Evolutionary conservation across 2,113 vertebrate genomes (phyloP), one percentile per base, ranked within the genome.

Genomic region (Crypturellus undulatus): DNA sequence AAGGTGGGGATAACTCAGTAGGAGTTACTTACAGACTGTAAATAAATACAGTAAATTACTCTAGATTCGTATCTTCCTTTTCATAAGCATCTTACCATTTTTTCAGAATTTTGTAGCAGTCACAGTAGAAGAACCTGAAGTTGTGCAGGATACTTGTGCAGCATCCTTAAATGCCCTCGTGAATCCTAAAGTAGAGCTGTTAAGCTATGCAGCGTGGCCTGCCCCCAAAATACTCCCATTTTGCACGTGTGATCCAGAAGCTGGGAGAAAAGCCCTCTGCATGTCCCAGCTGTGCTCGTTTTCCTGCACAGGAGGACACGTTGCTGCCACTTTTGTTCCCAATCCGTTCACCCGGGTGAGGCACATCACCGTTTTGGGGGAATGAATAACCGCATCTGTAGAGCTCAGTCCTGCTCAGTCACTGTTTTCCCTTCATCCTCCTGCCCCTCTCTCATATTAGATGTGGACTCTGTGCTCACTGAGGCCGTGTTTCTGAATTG

Each of bases 11-110:
- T 88, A 72, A 77, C 42, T 34, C 49, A 2, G 36, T 77, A 38
- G 62, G 62, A 85, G 42, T 79, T 84, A 80, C 11, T 79, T 93
- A 77, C 64, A 91, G 76, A 64, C 81, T 65, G 32, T 83, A 89
- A 93, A 72, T 65, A 90, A 93, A 72, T 21, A 62, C 26, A 64
- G 82, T 87, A 79, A 51, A 84, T 79, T 49, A 20, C 62, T 79
- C 28, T 42, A 83, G 51, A 63, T 91, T 56, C 70, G 0, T 63
- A 79, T 92, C 82, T 94, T 89, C n/a, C 51, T 87, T 87, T 89
- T 85, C 56, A 42, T 58, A 65, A 72, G 17, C 40, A 68, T 52
- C 52, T 76, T 84, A 38, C n/a, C 20, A 4, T 43, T 49, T 70
- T 92, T 80, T 87, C 20, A 0, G 78, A 36, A 52, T 26, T 59